Percentiles rank a stretch among this genome's conserved stretches.
Evolutionary conservation across 2,888 invertebrate species (phyloP).

Genomic region (Drosophila phalerata): DNA sequence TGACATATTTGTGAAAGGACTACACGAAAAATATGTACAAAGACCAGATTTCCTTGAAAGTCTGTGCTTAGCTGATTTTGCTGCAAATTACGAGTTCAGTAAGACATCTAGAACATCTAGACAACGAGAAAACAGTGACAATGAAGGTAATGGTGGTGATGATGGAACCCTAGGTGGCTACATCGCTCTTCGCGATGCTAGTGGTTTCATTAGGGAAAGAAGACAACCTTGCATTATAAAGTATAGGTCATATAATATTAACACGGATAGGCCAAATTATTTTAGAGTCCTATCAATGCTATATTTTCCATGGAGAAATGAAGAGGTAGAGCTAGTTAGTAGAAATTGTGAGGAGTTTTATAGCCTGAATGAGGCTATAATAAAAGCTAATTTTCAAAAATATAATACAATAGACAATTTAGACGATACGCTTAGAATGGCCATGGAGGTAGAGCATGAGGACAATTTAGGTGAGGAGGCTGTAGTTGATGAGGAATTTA

Average conservation of each 20-base stretch:
- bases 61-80: background rate
- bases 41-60: background rate
- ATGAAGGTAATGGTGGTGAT: background rate
- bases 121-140: background rate
- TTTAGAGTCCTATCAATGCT: background rate
- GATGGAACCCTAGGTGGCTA: background rate
- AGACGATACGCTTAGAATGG: background rate
- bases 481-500: too few relatives aligned
- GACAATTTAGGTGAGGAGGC: too few relatives aligned
- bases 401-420: background rate
- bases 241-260: background rate
- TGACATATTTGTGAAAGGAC: conserved; percentile 25
- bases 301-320: background rate
- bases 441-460: background rate
- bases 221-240: background rate
- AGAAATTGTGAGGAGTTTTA: conserved; percentile 20
- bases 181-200: background rate
- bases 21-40: conserved; percentile 31
- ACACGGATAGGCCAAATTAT: background rate
- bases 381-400: background rate
- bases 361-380: background rate
- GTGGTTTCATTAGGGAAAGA: background rate
- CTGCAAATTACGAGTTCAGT: background rate
- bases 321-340: background rate
- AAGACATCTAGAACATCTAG: background rate